Base-by-base conservation (phyloP, 2,888 invertebrate species). In the Erebia palarica region DNA sequence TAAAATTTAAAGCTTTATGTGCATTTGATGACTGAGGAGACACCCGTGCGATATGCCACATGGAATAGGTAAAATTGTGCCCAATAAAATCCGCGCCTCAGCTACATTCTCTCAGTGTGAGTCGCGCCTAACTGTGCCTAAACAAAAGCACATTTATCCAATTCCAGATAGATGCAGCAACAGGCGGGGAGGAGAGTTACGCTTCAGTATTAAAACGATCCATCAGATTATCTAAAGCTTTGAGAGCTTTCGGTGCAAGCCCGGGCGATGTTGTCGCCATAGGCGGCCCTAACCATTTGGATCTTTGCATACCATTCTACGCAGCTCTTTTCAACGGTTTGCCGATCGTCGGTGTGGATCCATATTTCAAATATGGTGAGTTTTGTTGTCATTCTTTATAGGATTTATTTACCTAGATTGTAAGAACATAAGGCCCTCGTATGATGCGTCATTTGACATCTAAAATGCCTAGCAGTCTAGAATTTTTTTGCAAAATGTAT, bases 161-260 rank as follows among this genome's bases (percentile, higher is more conserved):
- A 9, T 64, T 71, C 13, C 78, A 92, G 92, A 86, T 92, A 72
- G 91, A 92, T 66, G 90, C 88, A 57, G 84, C 83, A 0, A 91
- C 90, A 18, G 90, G 85, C 0, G 77, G 86, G 65, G 74, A 83
- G 60, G 90, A 89, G 76, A 88, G 87, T 0, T 84, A 84, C 66
- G 79, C 75, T 0, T 87, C 88, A 0, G 86, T 88, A 0, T 74
- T 90, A 0, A 73, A 77, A 0, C 84, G 91, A 0, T 84, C 87
- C 0, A 77, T 88, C 10, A 80, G 78, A 1, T 70, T 92, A 7
- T 88, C 90, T 0, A 79, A 76, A 73, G 80, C 86, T 27, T 72
- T 91, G 8, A 80, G 85, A 5, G 79, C 75, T 1, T 76, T 82
- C 0, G 88, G 89, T 0, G 72, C 84, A 2, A 75, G 77, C 9